A percentile compares a stretch with the other conserved stretches of the same genome.
These are phyloP conservation scores for Tetramorium bicarinatum DNA, from an alignment of 2,888 invertebrate species.

Conservation along the genomic window DNA sequence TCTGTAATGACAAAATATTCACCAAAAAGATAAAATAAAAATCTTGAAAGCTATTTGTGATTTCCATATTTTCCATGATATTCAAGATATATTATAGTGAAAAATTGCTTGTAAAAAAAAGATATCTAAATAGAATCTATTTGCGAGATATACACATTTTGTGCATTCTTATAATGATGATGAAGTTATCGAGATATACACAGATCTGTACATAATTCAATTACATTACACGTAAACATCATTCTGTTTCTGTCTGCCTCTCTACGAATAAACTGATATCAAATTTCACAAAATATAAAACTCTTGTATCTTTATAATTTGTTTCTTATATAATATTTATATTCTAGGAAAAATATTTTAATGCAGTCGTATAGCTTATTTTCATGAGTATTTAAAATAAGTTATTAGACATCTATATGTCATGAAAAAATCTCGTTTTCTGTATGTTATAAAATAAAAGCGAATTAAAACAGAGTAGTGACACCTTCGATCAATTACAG, in stretches of 20 bases:
- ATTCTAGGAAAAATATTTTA: neutral
- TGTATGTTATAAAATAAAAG: neutral
- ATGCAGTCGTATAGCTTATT: neutral
- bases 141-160: neutral
- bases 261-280: neutral
- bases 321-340: neutral
- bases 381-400: neutral
- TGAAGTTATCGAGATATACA: neutral
- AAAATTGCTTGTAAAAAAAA: neutral
- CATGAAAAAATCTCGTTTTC: neutral
- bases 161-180: neutral
- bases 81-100: neutral
- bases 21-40: neutral
- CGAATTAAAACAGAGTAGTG: neutral
- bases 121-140: neutral
- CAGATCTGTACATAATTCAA: neutral
- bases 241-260: neutral
- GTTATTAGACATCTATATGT: neutral
- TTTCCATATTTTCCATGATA: neutral
- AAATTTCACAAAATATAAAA: neutral
- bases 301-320: neutral
- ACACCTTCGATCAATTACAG: constrained; percentile 21
- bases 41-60: neutral
- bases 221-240: neutral
- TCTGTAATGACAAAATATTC: neutral